Evolutionary conservation across 1,140 invertebrate genomes (phyloP).

Genomic region (Microplitis mediator): DNA sequence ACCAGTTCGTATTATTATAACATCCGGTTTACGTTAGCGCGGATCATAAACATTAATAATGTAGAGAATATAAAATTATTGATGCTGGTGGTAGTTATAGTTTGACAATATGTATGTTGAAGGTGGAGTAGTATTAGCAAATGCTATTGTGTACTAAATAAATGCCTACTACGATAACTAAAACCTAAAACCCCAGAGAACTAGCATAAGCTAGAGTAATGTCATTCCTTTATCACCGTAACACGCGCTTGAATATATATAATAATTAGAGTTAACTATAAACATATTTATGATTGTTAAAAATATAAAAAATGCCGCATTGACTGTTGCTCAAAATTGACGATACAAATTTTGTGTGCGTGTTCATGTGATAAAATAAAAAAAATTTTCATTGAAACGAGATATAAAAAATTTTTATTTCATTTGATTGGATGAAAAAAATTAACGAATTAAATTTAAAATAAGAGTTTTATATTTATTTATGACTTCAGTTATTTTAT

Average conservation of each 20-base stretch:
- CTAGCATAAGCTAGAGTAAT: slow-evolving; percentile 10
- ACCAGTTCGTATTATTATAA: not conserved
- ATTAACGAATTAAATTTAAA: no score
- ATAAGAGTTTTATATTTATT: no score
- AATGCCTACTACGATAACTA: not conserved
- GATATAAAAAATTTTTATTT: no score
- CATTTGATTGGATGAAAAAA: no score
- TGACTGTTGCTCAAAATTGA: slow-evolving; percentile 22
- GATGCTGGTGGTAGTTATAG: slow-evolving; percentile 28
- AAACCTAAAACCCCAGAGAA: not conserved
- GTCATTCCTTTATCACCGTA: slow-evolving; percentile 31
- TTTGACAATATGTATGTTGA: slow-evolving; percentile 49
- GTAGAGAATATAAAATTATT: slow-evolving; percentile 18
- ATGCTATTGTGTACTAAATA: not conserved
- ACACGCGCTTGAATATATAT: slow-evolving; percentile 30
- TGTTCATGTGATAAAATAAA: not conserved
- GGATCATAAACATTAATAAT: slow-evolving; percentile 48
- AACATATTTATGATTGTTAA: not conserved
- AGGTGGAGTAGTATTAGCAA: slow-evolving; percentile 1
- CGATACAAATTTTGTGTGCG: slow-evolving; percentile 4
- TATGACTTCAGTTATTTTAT: no score
- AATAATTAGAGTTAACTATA: no score
- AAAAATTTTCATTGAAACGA: not conserved
- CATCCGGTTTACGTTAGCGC: slow-evolving; percentile 48
- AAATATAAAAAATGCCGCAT: slow-evolving; percentile 31